Conservation (phyloP, 1,140 invertebrate species). For the Drosophila mauritiana region DNA sequence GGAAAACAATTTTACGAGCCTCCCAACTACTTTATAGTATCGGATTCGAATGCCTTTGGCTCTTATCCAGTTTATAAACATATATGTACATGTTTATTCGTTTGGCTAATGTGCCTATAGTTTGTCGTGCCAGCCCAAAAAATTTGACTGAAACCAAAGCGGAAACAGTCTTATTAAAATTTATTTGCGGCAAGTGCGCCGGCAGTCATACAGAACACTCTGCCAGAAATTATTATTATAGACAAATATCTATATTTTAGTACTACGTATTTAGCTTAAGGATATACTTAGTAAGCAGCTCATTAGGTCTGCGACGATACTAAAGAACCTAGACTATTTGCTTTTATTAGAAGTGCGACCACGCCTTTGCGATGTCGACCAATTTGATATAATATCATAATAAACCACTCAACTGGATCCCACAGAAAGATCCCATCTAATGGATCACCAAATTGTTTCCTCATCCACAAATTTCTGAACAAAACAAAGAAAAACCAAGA, state of each 20-base stretch:
- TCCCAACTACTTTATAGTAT: conserved; percentile 72
- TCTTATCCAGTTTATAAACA: conserved; percentile 55
- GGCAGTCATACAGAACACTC: conserved; percentile 7
- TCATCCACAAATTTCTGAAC: conserved; percentile 20
- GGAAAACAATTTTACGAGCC: conserved; percentile 77
- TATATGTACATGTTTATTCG: conserved; percentile 2
- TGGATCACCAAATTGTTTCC: conserved; percentile 31
- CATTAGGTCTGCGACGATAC: neutral
- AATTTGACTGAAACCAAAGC: conserved; percentile 48
- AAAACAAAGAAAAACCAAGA: conserved; percentile 35
- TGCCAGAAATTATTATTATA: conserved; percentile 20
- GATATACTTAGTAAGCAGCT: conserved; percentile 4
- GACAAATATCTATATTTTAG: conserved; percentile 13
- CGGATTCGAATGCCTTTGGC: conserved; percentile 59
- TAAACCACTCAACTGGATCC: conserved; percentile 41
- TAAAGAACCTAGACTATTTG: conserved; percentile 5
- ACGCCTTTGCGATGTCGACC: conserved; percentile 37
- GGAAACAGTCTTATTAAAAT: conserved; percentile 70
- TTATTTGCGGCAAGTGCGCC: conserved; percentile 66
- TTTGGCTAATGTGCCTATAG: conserved; percentile 16
- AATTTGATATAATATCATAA: conserved; percentile 13
- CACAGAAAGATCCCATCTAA: conserved; percentile 28
- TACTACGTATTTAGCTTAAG: conserved; percentile 33
- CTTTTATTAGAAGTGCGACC: conserved; percentile 13
- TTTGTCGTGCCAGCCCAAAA: conserved; percentile 24